Evolutionary conservation across 2,113 vertebrate genomes (phyloP), one percentile per base, ranked within the genome.

Genomic region (Ophthalmolycus amberensis): DNA sequence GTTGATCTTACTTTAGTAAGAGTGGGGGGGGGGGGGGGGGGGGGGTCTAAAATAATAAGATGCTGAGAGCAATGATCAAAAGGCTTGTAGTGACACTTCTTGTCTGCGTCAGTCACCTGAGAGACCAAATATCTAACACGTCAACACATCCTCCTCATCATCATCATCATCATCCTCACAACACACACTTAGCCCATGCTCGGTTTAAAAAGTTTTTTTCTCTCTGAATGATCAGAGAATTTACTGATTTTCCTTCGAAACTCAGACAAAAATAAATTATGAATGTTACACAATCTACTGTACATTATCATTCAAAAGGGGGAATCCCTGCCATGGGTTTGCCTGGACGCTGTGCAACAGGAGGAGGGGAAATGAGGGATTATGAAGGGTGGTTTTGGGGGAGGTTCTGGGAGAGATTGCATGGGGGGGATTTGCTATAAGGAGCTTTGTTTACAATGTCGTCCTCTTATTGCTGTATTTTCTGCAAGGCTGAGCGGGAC

Each of bases 211-310:
- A 27, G 90, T 91, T 94, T 82, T 95, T 80, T 91, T 89, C 65
- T 89, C 86, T 95, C 96, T 94, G 95, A 91, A 54, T 54, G 93
- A 96, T 94, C 96, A 96, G 94, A 96, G 96, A 96, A 95, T 95
- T 92, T 80, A 87, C 68, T 85, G 72, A 84, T 68, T 93, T 90
- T 88, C 91, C 89, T 85, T 91, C 93, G 95, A 96, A 91, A 95
- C 95, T 95, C 93, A 92, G 96, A 97, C 91, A 96, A 95, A 95
- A 96, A 98, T 97, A 98, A 97, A 97, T 96, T 96, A 97, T 96
- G 95, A 96, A 94, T 94, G 95, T 96, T 96, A 96, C 94, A 97
- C 95, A 96, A 97, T 96, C 95, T 96, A 95, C 96, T 94, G 86
- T 92, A 94, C 93, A 97, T 94, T 95, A 96, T 96, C 97, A 95